Conservation (phyloP, 2,113 vertebrate species). For the Bujurquina vittata region DNA sequence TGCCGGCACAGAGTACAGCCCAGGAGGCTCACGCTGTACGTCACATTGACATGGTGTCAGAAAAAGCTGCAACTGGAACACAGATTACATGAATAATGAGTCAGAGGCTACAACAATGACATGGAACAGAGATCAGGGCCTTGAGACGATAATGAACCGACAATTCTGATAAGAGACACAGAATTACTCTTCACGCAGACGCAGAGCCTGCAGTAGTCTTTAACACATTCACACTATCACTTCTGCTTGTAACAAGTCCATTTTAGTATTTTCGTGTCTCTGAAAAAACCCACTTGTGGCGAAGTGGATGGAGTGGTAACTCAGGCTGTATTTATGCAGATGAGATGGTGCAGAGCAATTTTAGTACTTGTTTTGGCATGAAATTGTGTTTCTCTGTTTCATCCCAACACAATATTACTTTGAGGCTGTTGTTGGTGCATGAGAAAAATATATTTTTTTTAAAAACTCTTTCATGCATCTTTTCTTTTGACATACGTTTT, state of each 20-base stretch:
- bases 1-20: constrained; percentile 13
- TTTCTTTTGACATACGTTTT: constrained; percentile 35
- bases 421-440: neutral
- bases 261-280: constrained; percentile 8
- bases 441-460: too few species aligned
- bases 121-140: constrained; percentile 41
- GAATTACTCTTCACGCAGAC: constrained; percentile 28
- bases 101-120: constrained; percentile 44
- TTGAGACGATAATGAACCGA: constrained; percentile 43
- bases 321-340: constrained; percentile 26
- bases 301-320: constrained; percentile 1
- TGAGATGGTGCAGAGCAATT: constrained; percentile 10
- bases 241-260: constrained; percentile 2
- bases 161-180: constrained; percentile 38
- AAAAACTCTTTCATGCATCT: constrained; percentile 2
- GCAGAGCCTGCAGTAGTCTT: constrained; percentile 16
- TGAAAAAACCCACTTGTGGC: constrained; percentile 26
- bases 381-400: constrained; percentile 29
- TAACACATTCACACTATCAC: constrained; percentile 10
- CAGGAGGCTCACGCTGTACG: constrained; percentile 25
- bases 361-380: neutral
- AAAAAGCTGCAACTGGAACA: constrained; percentile 59
- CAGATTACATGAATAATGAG: constrained; percentile 71
- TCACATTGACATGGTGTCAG: constrained; percentile 60
- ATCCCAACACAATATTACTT: neutral